Base-by-base conservation (phyloP, 2,797 vertebrate genomes). In the Sebastes hubbsi region DNA sequence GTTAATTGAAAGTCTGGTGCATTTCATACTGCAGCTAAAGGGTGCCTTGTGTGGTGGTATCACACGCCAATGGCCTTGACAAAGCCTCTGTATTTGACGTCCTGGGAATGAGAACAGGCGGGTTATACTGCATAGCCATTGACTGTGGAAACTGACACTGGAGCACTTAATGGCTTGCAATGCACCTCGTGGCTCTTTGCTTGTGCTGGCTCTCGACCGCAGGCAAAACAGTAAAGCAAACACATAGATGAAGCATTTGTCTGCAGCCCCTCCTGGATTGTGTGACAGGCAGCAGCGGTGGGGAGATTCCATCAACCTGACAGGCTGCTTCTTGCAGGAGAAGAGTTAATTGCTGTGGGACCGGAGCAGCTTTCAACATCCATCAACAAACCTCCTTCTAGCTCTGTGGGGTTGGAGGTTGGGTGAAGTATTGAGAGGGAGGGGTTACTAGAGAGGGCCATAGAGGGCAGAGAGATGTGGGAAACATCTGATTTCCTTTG, bases 321-420 rank as follows among this genome's bases (percentile, higher is more conserved):
- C 95, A 93, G 92, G 87, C 90, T 65, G 85, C 87, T 92, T 94
- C 92, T 94, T 94, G 91, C 85, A 87, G 89, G 75, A 94, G 91
- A 93, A 93, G 91, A 96, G 95, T 95, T 96, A 95, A 96, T 95
- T 95, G 95, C 94, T 95, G 91, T 92, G 94, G 95, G 95, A 95
- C 92, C 80, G 27, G 81, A 84, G 82, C 82, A 88, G 91, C 89
- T 88, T 92, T 95, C 94, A 87, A 90, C 91, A 95, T 95, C 93
- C 92, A 94, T 95, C 94, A 95, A 88, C 91, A 87, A 90, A 89
- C 73, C 88, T 87, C 91, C 90, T 92, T 88, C 89, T 54, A 89
- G 91, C 90, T 90, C 86, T 64, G 56, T 84, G 77, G 84, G 86
- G 90, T 89, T 92, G 90, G 87, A 91, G 91, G 91, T 91, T 91